Conservation (phyloP, 1,140 invertebrate genomes). For the Papilio helenus region DNA sequence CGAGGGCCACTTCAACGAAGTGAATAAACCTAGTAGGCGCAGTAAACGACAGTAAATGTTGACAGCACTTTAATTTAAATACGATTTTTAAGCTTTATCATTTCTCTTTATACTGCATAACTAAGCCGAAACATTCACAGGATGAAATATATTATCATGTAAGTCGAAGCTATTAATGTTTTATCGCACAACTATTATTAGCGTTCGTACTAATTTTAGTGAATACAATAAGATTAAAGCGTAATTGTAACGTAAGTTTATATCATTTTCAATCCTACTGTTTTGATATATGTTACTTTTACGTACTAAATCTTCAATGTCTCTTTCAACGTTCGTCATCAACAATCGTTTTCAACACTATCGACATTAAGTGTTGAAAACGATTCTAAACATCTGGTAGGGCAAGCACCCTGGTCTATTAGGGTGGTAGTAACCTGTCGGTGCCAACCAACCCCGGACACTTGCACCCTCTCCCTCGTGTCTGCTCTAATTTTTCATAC, state of each 20-base stretch:
- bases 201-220: too few relatives aligned
- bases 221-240: too few relatives aligned
- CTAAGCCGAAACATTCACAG: too few relatives aligned
- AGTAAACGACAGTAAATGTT: not conserved
- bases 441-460: slow-evolving; percentile 40
- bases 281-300: not conserved
- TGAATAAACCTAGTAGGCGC: not conserved
- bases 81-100: not conserved
- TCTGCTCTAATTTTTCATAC: slow-evolving; percentile 31
- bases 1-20: slow-evolving; percentile 1
- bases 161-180: too few relatives aligned
- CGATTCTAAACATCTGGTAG: not conserved
- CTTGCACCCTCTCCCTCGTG: slow-evolving; percentile 4
- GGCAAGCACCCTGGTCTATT: slow-evolving; percentile 40
- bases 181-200: too few relatives aligned
- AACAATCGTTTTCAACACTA: too few relatives aligned
- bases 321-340: too few relatives aligned
- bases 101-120: too few relatives aligned
- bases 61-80: not conserved
- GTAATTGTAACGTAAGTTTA: too few relatives aligned
- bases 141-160: too few relatives aligned
- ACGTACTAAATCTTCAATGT: not conserved
- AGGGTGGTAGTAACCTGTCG: slow-evolving; percentile 44
- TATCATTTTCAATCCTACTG: not conserved
- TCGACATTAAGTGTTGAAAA: too few relatives aligned